Conservation (phyloP, 92 coral and sea anemone species). For the Palythoa heliodiscus region DNA sequence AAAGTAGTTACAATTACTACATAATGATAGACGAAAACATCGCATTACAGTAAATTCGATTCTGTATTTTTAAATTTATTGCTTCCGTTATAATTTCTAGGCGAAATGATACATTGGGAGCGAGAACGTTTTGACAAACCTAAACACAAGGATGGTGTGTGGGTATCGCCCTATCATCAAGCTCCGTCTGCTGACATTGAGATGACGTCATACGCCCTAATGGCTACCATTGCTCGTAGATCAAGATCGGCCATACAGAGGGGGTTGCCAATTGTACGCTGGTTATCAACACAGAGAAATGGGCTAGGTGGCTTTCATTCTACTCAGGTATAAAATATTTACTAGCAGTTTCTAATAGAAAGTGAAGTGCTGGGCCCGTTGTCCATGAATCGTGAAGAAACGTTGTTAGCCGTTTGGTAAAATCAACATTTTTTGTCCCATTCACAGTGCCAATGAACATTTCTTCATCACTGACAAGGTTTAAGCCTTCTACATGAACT, state of each 20-base stretch:
- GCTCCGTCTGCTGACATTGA: constrained; percentile 85
- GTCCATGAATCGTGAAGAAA: too few species aligned
- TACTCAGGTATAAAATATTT: constrained; percentile 71
- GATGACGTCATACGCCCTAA: constrained; percentile 92
- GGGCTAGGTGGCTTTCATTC: constrained; percentile 92
- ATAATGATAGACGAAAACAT: background rate
- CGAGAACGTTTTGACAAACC: constrained; percentile 34
- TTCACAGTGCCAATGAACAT: too few species aligned
- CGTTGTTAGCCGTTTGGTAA: too few species aligned
- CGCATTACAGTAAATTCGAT: background rate
- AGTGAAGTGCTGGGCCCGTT: too few species aligned
- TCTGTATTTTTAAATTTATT: background rate
- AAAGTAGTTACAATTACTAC: background rate
- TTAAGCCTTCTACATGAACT: too few species aligned
- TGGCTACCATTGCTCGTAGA: constrained; percentile 66
- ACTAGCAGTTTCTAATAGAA: too few species aligned
- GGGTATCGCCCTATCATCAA: constrained; percentile 65
- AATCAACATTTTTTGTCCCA: too few species aligned
- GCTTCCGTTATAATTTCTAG: constrained; percentile 20
- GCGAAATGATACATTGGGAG: constrained; percentile 79
- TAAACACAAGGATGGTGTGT: constrained; percentile 22
- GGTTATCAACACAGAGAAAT: constrained; percentile 92
- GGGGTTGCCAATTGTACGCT: constrained; percentile 72
- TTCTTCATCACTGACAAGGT: too few species aligned
- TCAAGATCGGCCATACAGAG: constrained; percentile 36